Conservation (phyloP, 2,888 invertebrate species). For the Luffia ferchaultella region DNA sequence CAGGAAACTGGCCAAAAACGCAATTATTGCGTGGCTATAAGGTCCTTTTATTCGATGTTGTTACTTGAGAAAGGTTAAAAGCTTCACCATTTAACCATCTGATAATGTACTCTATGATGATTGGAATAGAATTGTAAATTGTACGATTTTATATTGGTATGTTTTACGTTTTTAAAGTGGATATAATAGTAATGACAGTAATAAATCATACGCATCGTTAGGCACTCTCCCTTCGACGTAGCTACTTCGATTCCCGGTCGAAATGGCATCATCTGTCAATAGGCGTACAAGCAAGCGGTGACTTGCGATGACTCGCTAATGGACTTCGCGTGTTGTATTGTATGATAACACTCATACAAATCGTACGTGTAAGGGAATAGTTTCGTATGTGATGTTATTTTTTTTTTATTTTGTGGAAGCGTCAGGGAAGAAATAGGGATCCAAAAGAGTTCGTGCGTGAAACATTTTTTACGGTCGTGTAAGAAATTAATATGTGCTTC, state of each 20-base stretch:
- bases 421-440: no score
- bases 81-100: not conserved
- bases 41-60: constrained; percentile 22
- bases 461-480: no score
- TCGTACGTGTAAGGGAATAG: no score
- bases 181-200: constrained; percentile 53
- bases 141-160: constrained; percentile 21
- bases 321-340: constrained; percentile 49
- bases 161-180: constrained; percentile 31
- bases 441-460: no score
- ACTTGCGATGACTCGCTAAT: constrained; percentile 61
- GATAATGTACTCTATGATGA: not conserved
- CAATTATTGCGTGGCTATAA: constrained; percentile 41
- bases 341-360: constrained; percentile 13
- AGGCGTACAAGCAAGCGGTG: constrained; percentile 28
- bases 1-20: constrained; percentile 36
- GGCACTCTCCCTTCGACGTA: constrained; percentile 47
- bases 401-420: no score
- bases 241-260: constrained; percentile 54
- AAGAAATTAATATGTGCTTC: no score
- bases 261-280: constrained; percentile 67
- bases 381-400: no score
- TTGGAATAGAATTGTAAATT: not conserved
- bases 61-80: constrained; percentile 17
- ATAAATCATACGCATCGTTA: constrained; percentile 67